These are phyloP conservation scores for Agonum fuliginosum DNA, from an alignment of 2,888 invertebrate species.

Conservation along the genomic window DNA sequence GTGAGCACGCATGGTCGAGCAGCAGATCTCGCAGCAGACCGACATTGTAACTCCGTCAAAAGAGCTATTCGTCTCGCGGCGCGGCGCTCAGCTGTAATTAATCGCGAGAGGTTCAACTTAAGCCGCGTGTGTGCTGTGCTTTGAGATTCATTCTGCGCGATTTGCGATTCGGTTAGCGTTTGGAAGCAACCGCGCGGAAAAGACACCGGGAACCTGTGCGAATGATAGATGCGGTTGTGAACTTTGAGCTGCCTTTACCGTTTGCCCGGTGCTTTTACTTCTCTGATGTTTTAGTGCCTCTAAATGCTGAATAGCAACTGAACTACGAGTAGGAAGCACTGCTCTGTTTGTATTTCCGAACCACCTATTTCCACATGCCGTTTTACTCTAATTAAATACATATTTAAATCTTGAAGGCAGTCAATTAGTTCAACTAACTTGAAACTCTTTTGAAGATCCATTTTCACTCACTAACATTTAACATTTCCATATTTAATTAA, in stretches of 20 bases:
- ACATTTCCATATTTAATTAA: no score
- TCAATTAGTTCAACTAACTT: no score
- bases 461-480: no score
- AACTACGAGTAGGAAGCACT: not conserved
- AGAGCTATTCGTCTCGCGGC: constrained; percentile 30
- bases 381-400: not conserved
- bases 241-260: no score
- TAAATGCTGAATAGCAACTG: not conserved
- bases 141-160: constrained; percentile 4
- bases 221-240: constrained; percentile 10
- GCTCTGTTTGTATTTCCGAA: not conserved
- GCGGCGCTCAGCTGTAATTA: constrained; percentile 29
- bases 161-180: not conserved
- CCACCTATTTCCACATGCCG: no score
- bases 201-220: constrained; percentile 8
- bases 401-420: not conserved
- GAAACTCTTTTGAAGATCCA: no score
- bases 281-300: not conserved
- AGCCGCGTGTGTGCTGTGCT: constrained; percentile 1
- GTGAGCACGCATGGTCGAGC: not conserved
- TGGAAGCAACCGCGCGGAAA: not conserved
- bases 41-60: constrained; percentile 37
- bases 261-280: no score
- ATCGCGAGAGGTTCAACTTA: constrained; percentile 17
- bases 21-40: not conserved